Conservation (phyloP, 2,113 vertebrate species). For the Noctilio leporinus region DNA sequence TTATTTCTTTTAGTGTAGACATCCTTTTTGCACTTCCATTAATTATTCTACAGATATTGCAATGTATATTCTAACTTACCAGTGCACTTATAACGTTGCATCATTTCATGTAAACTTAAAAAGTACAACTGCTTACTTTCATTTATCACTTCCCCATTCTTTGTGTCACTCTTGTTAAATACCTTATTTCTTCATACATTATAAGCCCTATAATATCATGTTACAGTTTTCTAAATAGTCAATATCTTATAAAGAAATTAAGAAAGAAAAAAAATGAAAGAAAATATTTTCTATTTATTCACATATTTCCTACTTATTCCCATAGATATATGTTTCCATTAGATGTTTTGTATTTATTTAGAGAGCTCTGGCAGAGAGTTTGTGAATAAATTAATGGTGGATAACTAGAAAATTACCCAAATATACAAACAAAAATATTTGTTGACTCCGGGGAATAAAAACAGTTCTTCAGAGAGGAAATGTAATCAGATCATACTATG, state of each 20-base stretch:
- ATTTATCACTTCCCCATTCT: neutral
- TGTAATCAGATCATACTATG: neutral
- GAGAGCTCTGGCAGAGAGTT: neutral
- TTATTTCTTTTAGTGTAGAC: neutral
- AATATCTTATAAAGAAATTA: neutral
- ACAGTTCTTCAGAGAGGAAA: neutral
- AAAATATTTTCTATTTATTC: neutral
- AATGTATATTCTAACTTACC: neutral
- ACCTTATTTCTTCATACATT: neutral
- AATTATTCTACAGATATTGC: neutral
- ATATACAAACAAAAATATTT: neutral
- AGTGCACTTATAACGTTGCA: neutral
- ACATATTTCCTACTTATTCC: neutral
- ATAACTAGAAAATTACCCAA: constrained; percentile 7
- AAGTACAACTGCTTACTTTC: neutral
- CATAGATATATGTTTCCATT: neutral
- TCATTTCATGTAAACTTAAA: neutral
- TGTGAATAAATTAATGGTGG: neutral
- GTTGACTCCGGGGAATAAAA: neutral
- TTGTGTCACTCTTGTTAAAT: neutral
- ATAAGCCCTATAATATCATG: neutral
- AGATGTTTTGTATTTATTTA: neutral
- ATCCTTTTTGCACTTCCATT: neutral
- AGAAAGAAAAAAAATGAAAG: neutral
- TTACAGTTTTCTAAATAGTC: neutral